Evolutionary conservation across 2,113 vertebrate species (phyloP).

Genomic region (Malurus melanocephalus): DNA sequence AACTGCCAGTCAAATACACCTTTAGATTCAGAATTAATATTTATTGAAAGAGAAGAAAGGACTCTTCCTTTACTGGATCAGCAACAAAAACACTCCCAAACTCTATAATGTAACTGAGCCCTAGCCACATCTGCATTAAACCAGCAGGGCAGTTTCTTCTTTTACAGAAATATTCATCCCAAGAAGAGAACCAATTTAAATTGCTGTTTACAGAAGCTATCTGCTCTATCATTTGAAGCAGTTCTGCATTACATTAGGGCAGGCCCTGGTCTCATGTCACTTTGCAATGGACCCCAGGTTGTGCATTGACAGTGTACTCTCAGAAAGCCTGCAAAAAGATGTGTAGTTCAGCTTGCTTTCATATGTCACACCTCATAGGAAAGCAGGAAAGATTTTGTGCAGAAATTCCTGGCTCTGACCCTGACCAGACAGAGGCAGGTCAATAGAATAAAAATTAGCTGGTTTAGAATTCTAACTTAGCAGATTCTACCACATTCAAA

Average conservation of each 20-base stretch:
- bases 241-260: neutral
- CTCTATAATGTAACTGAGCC: neutral
- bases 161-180: neutral
- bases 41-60: neutral
- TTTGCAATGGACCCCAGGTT: neutral
- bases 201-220: neutral
- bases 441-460: neutral
- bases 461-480: neutral
- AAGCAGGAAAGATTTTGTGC: neutral
- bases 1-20: neutral
- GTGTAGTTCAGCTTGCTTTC: neutral
- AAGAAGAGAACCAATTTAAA: neutral
- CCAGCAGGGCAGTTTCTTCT: neutral
- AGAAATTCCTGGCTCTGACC: neutral
- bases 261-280: neutral
- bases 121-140: neutral
- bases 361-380: neutral
- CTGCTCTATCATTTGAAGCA: neutral
- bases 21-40: neutral
- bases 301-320: rapidly evolving
- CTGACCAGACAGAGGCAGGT: neutral
- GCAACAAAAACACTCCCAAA: neutral
- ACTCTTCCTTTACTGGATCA: neutral
- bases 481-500: neutral
- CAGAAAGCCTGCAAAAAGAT: neutral